Base-by-base conservation (phyloP, 2,888 invertebrate species). In the Silvanus unidentatus region DNA sequence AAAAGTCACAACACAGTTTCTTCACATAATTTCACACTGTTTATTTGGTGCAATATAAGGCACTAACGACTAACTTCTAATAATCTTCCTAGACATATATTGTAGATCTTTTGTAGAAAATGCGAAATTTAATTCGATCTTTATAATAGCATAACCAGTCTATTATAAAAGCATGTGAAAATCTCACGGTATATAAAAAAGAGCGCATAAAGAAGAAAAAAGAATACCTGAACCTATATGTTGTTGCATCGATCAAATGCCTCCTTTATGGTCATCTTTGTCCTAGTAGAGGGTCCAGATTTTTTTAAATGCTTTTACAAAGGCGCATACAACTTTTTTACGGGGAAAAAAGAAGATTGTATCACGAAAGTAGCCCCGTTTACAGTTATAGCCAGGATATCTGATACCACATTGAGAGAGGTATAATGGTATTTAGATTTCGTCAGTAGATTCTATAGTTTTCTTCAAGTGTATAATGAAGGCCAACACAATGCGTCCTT, bases 371-470 rank as follows among this genome's bases (percentile, higher is more conserved):
- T 49, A 52, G 52, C 50, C 51, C 50, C 47, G 50, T 53, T 55
- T 55, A 56, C 56, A 56, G 60, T 53, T 58, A 56, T 46, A 29
- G 44, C 43, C 45, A 22, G 11, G 62, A 60, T 61, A 62, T 61
- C 58, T 55, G 62, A 62, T 62, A 62, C 63, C 61, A 60, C 59
- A 58, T 57, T 43, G 48, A 48, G 48, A 48, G 52, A 44, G 22
- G 47, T 47, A 61, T 62, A 63, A 63, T 58, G 57, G 63, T 49
- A 58, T 62, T 58, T 59, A 60, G 60, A 63, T 62, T 54, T 48
- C 48, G 52, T 54, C 48, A 44, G 42, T 45, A 53, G 61, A 60
- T 60, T 59, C 55, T 52, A 58, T 57, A 59, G 58, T 60, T 55
- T 61, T 58, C 50, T 54, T 58, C 54, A 50, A 62, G 59, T 58